phyloP scores from a whole-genome alignment of 1,140 invertebrate genomes.

The Tetranychus urticae region DNA sequence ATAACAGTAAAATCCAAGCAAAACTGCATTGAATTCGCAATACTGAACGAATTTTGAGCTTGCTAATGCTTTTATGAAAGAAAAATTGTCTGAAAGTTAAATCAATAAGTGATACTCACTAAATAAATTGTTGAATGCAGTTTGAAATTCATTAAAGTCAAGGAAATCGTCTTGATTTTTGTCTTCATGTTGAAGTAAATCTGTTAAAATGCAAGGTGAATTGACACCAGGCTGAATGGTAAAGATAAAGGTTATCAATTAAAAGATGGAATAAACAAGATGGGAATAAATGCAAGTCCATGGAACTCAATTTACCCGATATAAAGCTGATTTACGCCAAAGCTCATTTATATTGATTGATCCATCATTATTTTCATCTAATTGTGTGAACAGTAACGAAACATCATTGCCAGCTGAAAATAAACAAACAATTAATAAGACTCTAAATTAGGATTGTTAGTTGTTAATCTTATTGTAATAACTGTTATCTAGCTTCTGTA shows the following conservation, averaged over 20 bases:
- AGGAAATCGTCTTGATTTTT: constrained; percentile 8
- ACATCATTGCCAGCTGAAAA: constrained; percentile 5
- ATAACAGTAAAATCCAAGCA: too few relatives aligned
- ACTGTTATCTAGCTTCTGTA: too few relatives aligned
- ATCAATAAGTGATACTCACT: constrained; percentile 1
- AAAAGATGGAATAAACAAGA: not conserved
- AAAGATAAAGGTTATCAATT: too few relatives aligned
- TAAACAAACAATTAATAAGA: not conserved
- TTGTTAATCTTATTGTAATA: too few relatives aligned
- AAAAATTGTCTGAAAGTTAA: not conserved
- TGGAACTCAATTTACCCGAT: constrained; percentile 2
- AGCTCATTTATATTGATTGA: constrained; percentile 10
- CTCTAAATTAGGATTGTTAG: too few relatives aligned
- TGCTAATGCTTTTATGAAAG: not conserved
- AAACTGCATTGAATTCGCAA: not conserved
- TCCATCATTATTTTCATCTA: constrained; percentile 8
- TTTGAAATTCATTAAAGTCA: constrained; percentile 10
- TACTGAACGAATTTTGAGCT: not conserved
- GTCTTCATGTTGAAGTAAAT: constrained; percentile 10
- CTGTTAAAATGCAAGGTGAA: constrained; percentile 8
- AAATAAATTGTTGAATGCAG: constrained; percentile 8
- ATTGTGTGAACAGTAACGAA: constrained; percentile 6
- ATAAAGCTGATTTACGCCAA: constrained; percentile 8
- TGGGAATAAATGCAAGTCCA: not conserved
- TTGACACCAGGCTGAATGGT: not conserved